Evolutionary conservation across 2,888 invertebrate species (phyloP), one percentile per base, ranked within the genome.

Genomic region (Piscicola geometra): DNA sequence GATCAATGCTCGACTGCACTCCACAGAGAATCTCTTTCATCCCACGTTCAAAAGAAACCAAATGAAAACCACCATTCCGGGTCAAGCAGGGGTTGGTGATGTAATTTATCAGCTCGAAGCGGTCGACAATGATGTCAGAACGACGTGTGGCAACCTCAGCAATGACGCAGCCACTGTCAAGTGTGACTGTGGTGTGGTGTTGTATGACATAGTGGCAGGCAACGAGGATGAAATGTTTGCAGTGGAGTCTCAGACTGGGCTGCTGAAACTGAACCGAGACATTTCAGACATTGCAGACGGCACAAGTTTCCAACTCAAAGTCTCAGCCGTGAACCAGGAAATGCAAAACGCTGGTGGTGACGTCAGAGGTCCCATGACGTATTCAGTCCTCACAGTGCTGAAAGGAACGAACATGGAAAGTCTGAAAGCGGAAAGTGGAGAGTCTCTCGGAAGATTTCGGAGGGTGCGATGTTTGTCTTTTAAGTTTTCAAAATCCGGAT

Each of bases 121-220:
- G 0, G 36, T 60, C 21, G 68, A 67, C 21, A 32, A 32, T 28
- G 75, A 56, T 36, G 36, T 41, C n/a, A 25, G 15, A 50, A 35
- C 25, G 12, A 50, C 75, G 28, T 67, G 64, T 47, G n/a, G n/a
- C 25, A 56, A 56, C 25, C 3, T 3, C 60, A 56, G n/a, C 60
- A 47, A 21, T 21, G 21, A 21, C 1, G 35, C 71, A 12, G 15
- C 56, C n/a, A 0, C 73, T 33, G n/a, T 21, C 21, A 25, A 66
- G 28, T 75, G 75, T 28, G 75, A 75, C 69, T 76, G 76, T 28
- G 73, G 47, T 1, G 56, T 47, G 50, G 60, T 76, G 28, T 32
- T 47, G 36, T 76, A 74, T 25, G 74, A 67, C 30, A 76, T 76
- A 21, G 76, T 73, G 32, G 68, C 73, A 5, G 76, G 76, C 47